Percentiles rank a stretch among this genome's conserved stretches.
These are phyloP conservation scores for Hylyphantes graminicola DNA, from an alignment of 1,140 invertebrate genomes.

Conservation along the genomic window DNA sequence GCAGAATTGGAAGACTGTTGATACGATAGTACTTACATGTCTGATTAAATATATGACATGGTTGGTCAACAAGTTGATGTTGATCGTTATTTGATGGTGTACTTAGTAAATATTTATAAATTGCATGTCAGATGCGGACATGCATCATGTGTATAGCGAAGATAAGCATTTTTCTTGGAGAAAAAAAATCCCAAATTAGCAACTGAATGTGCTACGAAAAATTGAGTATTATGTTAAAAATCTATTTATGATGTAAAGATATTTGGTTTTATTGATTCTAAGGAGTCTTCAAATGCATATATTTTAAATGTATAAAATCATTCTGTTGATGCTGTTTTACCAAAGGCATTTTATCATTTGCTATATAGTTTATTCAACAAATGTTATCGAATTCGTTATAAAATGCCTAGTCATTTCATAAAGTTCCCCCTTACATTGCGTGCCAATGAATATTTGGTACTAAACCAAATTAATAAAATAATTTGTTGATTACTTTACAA, in stretches of 20 bases:
- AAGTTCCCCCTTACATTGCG: no score
- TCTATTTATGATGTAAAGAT: not conserved
- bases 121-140: conserved; percentile 31
- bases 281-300: no score
- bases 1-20: not conserved
- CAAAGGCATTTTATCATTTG: no score
- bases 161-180: conserved; percentile 9
- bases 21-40: conserved; percentile 55
- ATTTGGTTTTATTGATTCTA: no score
- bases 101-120: conserved; percentile 44
- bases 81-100: conserved; percentile 19
- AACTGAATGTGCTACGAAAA: not conserved
- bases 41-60: conserved; percentile 5
- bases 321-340: no score
- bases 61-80: conserved; percentile 20
- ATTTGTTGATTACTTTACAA: no score
- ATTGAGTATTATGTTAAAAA: not conserved
- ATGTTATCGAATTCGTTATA: no score
- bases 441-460: no score
- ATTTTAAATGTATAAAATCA: no score
- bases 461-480: no score
- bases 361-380: no score
- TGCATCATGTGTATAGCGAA: conserved; percentile 25
- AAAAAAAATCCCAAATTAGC: not conserved
- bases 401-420: no score